A percentile compares a stretch with the other conserved stretches of the same genome.
phyloP scores from a whole-genome alignment of 2,797 vertebrate genomes.

The Myripristis murdjan region DNA sequence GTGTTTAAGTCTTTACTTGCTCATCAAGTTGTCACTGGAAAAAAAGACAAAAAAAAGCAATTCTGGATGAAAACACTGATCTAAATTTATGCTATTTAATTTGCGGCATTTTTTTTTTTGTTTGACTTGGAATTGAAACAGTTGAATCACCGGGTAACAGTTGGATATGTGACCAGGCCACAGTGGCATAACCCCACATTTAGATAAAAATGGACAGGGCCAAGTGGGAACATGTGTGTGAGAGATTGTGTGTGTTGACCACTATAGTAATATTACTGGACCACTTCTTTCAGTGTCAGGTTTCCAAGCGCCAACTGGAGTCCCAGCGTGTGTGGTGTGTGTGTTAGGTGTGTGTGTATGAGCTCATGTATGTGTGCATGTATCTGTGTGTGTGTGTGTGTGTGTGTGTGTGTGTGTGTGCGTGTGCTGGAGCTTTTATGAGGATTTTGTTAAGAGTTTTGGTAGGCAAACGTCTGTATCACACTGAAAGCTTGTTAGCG shows the following conservation, averaged over 20 bases:
- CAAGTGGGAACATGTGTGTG: constrained; percentile 54
- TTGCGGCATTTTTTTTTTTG: constrained; percentile 1
- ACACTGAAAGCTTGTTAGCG: background rate
- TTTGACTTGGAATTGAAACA: constrained; percentile 48
- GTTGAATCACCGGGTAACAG: constrained; percentile 1
- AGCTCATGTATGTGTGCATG: constrained; percentile 15
- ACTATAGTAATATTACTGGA: constrained; percentile 73
- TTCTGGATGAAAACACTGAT: no score
- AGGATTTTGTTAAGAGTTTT: no score
- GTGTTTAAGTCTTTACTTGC: background rate
- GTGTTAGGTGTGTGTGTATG: constrained; percentile 31
- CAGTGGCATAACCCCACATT: constrained; percentile 43
- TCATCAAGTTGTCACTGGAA: background rate
- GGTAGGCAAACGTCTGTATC: no score
- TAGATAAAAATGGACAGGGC: constrained; percentile 62
- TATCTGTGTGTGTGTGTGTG: background rate
- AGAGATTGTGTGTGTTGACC: constrained; percentile 60
- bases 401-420: constrained; percentile 16
- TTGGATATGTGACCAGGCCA: constrained; percentile 43
- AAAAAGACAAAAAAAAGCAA: background rate
- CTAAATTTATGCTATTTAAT: background rate
- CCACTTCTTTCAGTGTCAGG: constrained; percentile 75
- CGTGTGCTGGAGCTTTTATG: constrained; percentile 6
- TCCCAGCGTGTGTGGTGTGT: constrained; percentile 37
- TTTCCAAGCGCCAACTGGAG: constrained; percentile 79